Conservation (phyloP, 2,888 invertebrate genomes). For the Campoplex capitator region DNA sequence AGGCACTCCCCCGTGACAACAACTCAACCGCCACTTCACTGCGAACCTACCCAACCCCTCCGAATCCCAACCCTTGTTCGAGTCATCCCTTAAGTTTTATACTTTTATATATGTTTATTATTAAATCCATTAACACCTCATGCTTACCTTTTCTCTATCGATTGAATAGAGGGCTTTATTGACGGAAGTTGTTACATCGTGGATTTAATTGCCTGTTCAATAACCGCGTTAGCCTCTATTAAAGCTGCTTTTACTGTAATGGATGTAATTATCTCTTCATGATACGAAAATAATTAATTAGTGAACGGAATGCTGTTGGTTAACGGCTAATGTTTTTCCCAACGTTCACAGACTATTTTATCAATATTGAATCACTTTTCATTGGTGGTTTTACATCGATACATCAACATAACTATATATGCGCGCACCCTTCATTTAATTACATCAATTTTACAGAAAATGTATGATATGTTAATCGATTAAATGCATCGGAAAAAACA, state of each 20-base stretch:
- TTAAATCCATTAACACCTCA: constrained; percentile 74
- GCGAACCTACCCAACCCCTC: constrained; percentile 53
- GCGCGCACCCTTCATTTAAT: neutral
- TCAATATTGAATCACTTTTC: neutral
- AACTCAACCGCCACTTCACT: constrained; percentile 63
- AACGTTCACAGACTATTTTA: neutral
- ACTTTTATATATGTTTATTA: constrained; percentile 72
- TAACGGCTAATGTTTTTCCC: neutral
- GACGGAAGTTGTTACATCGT: neutral
- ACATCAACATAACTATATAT: neutral
- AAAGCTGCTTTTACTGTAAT: neutral
- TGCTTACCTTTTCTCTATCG: constrained; percentile 27
- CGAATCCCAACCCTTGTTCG: constrained; percentile 41
- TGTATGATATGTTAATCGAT: no score
- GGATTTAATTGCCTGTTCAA: neutral
- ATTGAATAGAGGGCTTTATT: constrained; percentile 31
- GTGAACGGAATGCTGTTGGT: neutral
- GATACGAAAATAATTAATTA: constrained; percentile 4
- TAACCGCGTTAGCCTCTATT: neutral
- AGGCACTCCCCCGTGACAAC: constrained; percentile 59
- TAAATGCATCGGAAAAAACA: no score
- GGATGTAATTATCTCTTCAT: neutral
- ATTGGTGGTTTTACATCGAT: neutral
- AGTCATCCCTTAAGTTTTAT: constrained; percentile 47
- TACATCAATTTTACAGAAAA: neutral